Evolutionary conservation across 2,797 vertebrate genomes (phyloP).

Genomic region (Emydoidea blandingii): DNA sequence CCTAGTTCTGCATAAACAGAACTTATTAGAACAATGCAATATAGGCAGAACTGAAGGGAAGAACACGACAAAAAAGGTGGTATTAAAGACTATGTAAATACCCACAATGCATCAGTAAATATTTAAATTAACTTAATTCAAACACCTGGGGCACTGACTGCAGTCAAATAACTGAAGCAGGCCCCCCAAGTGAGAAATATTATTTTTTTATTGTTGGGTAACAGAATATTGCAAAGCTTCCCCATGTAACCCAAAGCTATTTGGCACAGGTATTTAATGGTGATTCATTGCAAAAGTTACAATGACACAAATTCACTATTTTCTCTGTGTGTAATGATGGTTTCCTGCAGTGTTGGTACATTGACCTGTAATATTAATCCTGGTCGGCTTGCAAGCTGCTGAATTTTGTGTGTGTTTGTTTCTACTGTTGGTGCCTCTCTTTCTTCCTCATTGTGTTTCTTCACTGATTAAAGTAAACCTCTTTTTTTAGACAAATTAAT

Average conservation of each 20-base stretch:
- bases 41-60: not conserved
- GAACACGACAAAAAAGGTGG: not conserved
- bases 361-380: not conserved
- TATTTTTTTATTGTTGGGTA: not conserved
- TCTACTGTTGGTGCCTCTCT: not conserved
- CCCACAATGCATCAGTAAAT: not conserved
- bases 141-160: not conserved
- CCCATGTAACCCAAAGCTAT: not conserved
- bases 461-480: not conserved
- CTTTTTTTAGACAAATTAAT: not conserved
- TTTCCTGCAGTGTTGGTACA: not conserved
- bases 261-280: not conserved
- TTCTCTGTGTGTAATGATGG: rapidly evolving
- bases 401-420: not conserved
- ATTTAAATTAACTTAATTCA: not conserved
- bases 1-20: not conserved
- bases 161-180: not conserved
- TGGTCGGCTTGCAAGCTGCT: rapidly evolving
- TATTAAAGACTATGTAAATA: not conserved
- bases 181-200: rapidly evolving
- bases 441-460: not conserved
- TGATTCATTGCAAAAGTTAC: not conserved
- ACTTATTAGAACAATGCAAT: not conserved
- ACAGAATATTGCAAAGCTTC: not conserved
- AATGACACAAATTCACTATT: not conserved